These are phyloP conservation scores for Mixornis gularis DNA, from an alignment of 2,113 vertebrate genomes.

Conservation along the genomic window DNA sequence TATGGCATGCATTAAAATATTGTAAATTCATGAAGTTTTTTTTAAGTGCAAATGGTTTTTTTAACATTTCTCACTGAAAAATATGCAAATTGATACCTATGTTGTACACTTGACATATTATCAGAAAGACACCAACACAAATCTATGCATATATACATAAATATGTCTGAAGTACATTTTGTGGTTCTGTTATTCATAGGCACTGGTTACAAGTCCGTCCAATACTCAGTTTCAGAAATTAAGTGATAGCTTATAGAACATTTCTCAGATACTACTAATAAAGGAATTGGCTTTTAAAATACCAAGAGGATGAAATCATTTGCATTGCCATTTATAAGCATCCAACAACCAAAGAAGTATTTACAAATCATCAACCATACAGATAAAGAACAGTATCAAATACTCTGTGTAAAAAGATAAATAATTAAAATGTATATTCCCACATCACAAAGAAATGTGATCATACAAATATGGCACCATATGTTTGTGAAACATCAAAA, in stretches of 20 bases:
- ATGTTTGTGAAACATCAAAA: conserved; percentile 51
- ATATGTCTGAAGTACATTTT: background rate
- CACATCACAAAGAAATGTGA: conserved; percentile 58
- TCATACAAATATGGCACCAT: conserved; percentile 61
- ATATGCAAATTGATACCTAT: conserved; percentile 42
- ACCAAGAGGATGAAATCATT: conserved; percentile 10
- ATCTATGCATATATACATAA: conserved; percentile 1
- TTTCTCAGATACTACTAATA: conserved; percentile 39
- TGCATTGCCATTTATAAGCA: conserved; percentile 34
- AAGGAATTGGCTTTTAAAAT: conserved; percentile 19
- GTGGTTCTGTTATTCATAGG: background rate
- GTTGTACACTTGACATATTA: conserved; percentile 40
- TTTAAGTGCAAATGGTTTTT: conserved; percentile 61
- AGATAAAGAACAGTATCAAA: conserved; percentile 63
- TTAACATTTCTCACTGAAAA: conserved; percentile 29
- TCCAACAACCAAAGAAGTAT: conserved; percentile 32
- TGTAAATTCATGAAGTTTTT: conserved; percentile 45
- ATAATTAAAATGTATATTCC: conserved; percentile 57
- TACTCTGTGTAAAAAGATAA: conserved; percentile 65
- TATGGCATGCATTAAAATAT: conserved; percentile 66
- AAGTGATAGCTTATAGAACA: conserved; percentile 45
- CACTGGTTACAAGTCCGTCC: conserved; percentile 19
- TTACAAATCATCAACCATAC: conserved; percentile 29
- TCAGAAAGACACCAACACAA: conserved; percentile 34
- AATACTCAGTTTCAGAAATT: conserved; percentile 50